These are phyloP conservation scores for Dreissena rostriformis DNA, from an alignment of 1,140 invertebrate genomes.

Conservation along the genomic window DNA sequence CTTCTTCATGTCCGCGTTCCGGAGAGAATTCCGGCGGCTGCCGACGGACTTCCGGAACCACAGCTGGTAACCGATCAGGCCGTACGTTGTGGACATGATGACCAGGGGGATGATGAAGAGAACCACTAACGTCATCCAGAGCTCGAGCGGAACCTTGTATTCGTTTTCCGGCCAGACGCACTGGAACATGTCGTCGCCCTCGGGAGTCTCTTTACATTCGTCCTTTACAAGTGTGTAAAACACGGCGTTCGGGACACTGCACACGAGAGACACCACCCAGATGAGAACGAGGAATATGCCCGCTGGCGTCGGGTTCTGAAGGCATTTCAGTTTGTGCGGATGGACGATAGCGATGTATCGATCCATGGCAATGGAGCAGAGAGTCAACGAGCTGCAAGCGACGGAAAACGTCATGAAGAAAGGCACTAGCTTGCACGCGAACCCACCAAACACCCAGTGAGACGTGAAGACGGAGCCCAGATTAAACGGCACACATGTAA, in stretches of 20 bases:
- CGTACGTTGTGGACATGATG: conserved; percentile 63
- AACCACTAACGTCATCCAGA: conserved; percentile 64
- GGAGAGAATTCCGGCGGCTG: conserved; percentile 25
- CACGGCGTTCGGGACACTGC: conserved; percentile 61
- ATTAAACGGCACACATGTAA: conserved; percentile 66
- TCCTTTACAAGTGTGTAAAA: conserved; percentile 58
- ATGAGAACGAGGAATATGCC: conserved; percentile 92
- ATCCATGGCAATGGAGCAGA: conserved; percentile 74
- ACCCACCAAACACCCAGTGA: conserved; percentile 68
- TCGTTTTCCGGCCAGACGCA: conserved; percentile 51
- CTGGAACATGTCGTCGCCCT: conserved; percentile 29
- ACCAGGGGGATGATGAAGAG: conserved; percentile 61
- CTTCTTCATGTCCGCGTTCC: conserved; percentile 60
- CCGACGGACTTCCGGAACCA: conserved; percentile 62
- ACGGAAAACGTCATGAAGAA: conserved; percentile 68
- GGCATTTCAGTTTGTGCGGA: conserved; percentile 86
- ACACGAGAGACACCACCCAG: conserved; percentile 92
- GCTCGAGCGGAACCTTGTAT: conserved; percentile 49
- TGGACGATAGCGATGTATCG: conserved; percentile 70
- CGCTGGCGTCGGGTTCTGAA: conserved; percentile 84
- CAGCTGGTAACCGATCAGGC: conserved; percentile 64
- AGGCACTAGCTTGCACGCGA: conserved; percentile 68
- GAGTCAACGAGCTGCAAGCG: conserved; percentile 68
- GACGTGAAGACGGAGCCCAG: conserved; percentile 56
- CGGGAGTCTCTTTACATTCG: not conserved